Conservation (phyloP, 2,113 vertebrate genomes). For the Protomyctophum bolini region DNA sequence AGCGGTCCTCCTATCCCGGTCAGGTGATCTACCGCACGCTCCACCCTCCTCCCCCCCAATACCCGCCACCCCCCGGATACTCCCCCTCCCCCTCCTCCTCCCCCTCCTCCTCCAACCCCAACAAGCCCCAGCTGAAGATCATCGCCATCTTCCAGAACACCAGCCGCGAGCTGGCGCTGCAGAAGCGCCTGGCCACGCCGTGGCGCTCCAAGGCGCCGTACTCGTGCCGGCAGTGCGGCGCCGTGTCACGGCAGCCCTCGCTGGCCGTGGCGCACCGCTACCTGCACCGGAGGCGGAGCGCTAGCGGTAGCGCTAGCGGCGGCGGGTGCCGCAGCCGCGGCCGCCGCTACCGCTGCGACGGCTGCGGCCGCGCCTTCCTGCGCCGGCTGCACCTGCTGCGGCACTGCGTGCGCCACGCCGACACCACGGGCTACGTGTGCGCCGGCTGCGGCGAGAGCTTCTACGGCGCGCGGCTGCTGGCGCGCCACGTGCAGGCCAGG, state of each 20-base stretch:
- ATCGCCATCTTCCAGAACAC: conserved; percentile 68
- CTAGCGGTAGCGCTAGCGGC: too few relatives aligned
- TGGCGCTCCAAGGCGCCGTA: conserved; percentile 68
- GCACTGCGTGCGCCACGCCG: conserved; percentile 79
- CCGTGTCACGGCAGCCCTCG: conserved; percentile 69
- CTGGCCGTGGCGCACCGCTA: conserved; percentile 76
- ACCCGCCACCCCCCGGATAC: neutral
- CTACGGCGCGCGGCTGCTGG: conserved; percentile 47
- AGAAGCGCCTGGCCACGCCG: conserved; percentile 54
- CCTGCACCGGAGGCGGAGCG: conserved; percentile 62
- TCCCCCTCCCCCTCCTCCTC: neutral
- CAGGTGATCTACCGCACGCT: neutral
- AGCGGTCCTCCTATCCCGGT: neutral
- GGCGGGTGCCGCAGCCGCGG: too few relatives aligned
- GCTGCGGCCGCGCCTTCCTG: conserved; percentile 76
- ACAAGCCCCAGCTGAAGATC: conserved; percentile 44
- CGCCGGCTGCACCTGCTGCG: conserved; percentile 77
- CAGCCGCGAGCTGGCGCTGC: conserved; percentile 53
- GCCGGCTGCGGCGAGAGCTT: conserved; percentile 70
- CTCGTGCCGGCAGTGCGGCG: conserved; percentile 75
- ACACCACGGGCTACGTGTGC: conserved; percentile 76
- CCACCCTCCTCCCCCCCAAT: neutral
- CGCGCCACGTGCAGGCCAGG: conserved; percentile 39
- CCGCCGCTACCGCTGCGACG: conserved; percentile 72
- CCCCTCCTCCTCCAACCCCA: neutral